Base-by-base conservation (phyloP, 2,113 vertebrate species). In the Rhynchomys soricoides region DNA sequence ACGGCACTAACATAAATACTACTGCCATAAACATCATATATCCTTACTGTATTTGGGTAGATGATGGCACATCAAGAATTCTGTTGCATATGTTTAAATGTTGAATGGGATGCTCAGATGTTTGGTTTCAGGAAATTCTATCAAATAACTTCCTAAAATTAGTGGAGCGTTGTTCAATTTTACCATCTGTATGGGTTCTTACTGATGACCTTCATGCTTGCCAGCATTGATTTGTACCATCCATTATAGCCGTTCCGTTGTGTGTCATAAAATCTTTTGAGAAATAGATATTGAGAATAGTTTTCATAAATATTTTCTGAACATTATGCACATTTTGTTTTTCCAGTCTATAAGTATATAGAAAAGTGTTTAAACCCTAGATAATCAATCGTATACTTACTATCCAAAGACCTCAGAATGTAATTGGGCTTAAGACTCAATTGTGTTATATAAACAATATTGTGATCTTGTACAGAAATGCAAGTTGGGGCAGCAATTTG, bases 71-170 rank as follows among this genome's bases (percentile, higher is more conserved):
- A 4, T 48, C n/a, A 37, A 50, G 29, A 59, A 90, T 93, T 93
- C 83, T 95, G 71, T 59, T 77, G 52, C 55, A 8, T 81, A 12
- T 92, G 37, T 45, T 71, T 86, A 90, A 57, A 85, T 79, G 78
- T 43, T 89, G 66, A 83, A 88, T 48, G 52, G 5, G 74, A 68
- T 26, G 43, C 83, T 96, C 66, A 62, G 4, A 70, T 81, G n/a
- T 75, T 82, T 29, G 71, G 29, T 89, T 93, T 96, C 75, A 70
- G n/a, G 75, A 57, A 48, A 78, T 87, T 19, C 37, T 48, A 37
- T 83, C 52, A 86, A 86, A 70, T 75, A 78, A 75, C 92, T 96
- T 81, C 93, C 50, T 94, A n/a, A 92, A 82, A 82, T 68, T 22
- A 0, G 59, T 43, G 0, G 21, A 50, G 31, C 52, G 55, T 71